Conservation (phyloP, 2,888 invertebrate species). For the Tenthredo amoena region DNA sequence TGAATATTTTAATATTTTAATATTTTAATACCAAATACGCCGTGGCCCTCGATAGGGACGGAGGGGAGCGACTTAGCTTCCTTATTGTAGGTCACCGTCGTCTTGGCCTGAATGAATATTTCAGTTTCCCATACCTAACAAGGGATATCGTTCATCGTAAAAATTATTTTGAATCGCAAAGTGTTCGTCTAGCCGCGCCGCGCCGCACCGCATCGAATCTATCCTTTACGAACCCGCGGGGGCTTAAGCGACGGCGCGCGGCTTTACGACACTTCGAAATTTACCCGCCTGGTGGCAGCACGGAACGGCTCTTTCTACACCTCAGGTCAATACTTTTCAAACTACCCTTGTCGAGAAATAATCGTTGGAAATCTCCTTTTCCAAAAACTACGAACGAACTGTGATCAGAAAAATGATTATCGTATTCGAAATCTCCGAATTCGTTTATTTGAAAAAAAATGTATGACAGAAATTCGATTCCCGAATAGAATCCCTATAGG, state of each 20-base stretch:
- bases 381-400: background rate
- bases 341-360: background rate
- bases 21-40: slow-evolving; percentile 72
- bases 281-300: slow-evolving; percentile 67
- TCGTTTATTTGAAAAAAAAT: background rate
- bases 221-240: slow-evolving; percentile 34
- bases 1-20: slow-evolving; percentile 78
- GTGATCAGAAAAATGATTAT: background rate
- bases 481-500: no score
- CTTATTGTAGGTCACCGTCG: slow-evolving; percentile 45
- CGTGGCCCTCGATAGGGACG: slow-evolving; percentile 27
- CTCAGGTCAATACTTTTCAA: slow-evolving; percentile 50
- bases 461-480: background rate
- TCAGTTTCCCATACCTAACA: slow-evolving; percentile 45
- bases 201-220: background rate
- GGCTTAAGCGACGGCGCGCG: slow-evolving; percentile 15
- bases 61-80: slow-evolving; percentile 11
- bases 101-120: slow-evolving; percentile 31
- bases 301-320: slow-evolving; percentile 61
- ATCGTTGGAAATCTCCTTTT: background rate
- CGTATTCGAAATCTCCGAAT: background rate
- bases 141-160: slow-evolving; percentile 5
- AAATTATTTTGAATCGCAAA: slow-evolving; percentile 40
- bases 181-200: background rate
- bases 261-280: slow-evolving; percentile 1